Percentiles rank a stretch among this genome's conserved stretches.
Conservation (phyloP, 92 coral and sea anemone species). For the Phymanthus crucifer region DNA sequence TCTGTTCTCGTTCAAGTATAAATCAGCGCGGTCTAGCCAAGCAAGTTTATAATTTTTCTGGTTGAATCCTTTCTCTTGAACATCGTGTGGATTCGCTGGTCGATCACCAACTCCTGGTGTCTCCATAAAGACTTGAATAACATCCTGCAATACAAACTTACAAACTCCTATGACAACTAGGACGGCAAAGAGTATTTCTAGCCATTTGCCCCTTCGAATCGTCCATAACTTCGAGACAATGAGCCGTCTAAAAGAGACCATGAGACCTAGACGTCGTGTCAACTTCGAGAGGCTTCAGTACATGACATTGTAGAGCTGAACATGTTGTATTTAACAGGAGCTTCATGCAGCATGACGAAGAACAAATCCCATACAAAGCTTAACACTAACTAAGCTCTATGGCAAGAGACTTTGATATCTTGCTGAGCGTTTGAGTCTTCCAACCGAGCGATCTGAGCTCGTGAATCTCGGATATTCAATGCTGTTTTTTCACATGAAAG, state of each 20-base stretch:
- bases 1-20: conserved; percentile 9
- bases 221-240: conserved; percentile 39
- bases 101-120: not conserved
- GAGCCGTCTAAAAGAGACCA: conserved; percentile 40
- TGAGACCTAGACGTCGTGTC: conserved; percentile 28
- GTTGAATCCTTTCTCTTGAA: conserved; percentile 9
- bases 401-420: conserved; percentile 10
- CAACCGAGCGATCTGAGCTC: conserved; percentile 22
- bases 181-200: conserved; percentile 4
- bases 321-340: not conserved
- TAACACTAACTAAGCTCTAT: not conserved
- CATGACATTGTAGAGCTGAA: conserved; percentile 9
- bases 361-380: conserved; percentile 9
- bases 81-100: conserved; percentile 11
- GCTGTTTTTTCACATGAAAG: conserved; percentile 5
- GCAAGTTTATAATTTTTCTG: conserved; percentile 38
- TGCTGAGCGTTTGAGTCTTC: conserved; percentile 27
- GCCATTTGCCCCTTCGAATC: conserved; percentile 34
- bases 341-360: conserved; percentile 31
- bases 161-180: conserved; percentile 2
- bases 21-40: conserved; percentile 32
- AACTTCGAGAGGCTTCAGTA: conserved; percentile 6
- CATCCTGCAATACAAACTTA: conserved; percentile 23
- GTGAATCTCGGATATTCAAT: conserved; percentile 2
- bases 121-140: conserved; percentile 7